phyloP scores from a whole-genome alignment of 2,113 vertebrate genomes.

The Oryzias celebensis region DNA sequence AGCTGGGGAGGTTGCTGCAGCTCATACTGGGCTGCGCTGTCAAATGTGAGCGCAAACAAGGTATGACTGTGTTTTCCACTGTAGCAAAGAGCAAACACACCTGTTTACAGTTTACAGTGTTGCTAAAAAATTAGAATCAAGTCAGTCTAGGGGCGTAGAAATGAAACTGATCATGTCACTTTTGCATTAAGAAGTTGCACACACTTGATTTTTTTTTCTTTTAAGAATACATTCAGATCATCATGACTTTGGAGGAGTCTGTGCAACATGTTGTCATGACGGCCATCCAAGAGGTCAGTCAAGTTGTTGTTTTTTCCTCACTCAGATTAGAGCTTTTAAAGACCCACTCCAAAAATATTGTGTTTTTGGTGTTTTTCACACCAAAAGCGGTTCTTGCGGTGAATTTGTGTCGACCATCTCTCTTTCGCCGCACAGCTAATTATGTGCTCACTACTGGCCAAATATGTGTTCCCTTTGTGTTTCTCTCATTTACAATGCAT shows the following conservation, averaged over 20 bases:
- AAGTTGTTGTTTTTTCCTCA: not conserved
- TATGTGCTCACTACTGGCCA: too few species aligned
- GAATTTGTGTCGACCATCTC: too few species aligned
- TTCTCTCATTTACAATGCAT: too few species aligned
- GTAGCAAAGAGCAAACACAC: not conserved
- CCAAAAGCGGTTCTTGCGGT: too few species aligned
- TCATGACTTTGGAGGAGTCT: slow-evolving; percentile 97
- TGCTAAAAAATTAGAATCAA: not conserved
- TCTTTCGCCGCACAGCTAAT: too few species aligned
- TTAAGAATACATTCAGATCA: slow-evolving; percentile 93
- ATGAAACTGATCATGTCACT: not conserved
- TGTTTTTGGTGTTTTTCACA: not conserved
- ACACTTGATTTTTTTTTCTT: slow-evolving; percentile 1
- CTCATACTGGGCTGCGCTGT: slow-evolving; percentile 95
- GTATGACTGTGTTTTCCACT: slow-evolving; percentile 57
- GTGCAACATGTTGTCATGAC: slow-evolving; percentile 98
- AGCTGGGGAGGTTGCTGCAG: slow-evolving; percentile 92
- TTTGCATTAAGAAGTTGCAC: slow-evolving; percentile 5
- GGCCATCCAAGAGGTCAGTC: slow-evolving; percentile 93
- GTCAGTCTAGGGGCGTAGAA: slow-evolving; percentile 3
- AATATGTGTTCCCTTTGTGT: too few species aligned
- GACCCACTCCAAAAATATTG: not conserved
- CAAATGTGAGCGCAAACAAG: slow-evolving; percentile 95
- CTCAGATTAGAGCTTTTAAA: not conserved
- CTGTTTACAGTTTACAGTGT: not conserved